Percentiles rank a stretch among this genome's conserved stretches.
These are phyloP conservation scores for Scelioninae gen. 1 DNA, from an alignment of 2,888 invertebrate genomes.

Conservation along the genomic window DNA sequence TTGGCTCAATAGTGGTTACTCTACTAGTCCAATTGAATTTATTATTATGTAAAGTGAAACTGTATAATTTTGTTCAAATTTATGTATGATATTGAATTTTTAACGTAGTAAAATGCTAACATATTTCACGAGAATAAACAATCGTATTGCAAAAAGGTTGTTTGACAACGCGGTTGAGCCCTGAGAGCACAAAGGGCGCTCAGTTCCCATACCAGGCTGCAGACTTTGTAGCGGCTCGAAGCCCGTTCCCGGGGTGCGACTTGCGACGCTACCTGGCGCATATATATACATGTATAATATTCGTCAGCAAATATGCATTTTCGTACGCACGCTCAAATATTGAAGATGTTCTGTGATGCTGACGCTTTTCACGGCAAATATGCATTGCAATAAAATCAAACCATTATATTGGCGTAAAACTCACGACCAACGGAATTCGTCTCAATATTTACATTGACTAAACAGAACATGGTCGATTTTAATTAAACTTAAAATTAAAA, in stretches of 20 bases:
- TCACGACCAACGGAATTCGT: constrained; percentile 7
- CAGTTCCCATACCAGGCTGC: constrained; percentile 57
- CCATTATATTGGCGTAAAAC: constrained; percentile 20
- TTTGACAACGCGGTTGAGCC: constrained; percentile 42
- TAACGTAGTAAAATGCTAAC: too few relatives aligned
- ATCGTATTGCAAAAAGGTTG: constrained; percentile 31
- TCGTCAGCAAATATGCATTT: constrained; percentile 44
- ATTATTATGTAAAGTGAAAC: too few relatives aligned
- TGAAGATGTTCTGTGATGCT: constrained; percentile 14
- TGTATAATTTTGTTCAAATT: too few relatives aligned
- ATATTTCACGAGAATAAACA: constrained; percentile 43
- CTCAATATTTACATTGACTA: constrained; percentile 23
- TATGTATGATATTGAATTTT: too few relatives aligned
- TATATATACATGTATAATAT: constrained; percentile 26
- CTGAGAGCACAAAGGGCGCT: constrained; percentile 65
- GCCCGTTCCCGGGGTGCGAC: constrained; percentile 42
- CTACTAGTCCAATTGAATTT: too few relatives aligned
- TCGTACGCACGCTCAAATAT: constrained; percentile 30
- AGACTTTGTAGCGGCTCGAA: constrained; percentile 25
- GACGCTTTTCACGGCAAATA: constrained; percentile 27
- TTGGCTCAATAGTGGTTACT: too few relatives aligned
- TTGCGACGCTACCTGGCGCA: constrained; percentile 22
- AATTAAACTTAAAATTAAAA: constrained; percentile 25
- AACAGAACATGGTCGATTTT: constrained; percentile 12
- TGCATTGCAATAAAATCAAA: constrained; percentile 32